These are phyloP conservation scores for Clamator glandarius DNA, from an alignment of 2,797 vertebrate species.

Conservation along the genomic window DNA sequence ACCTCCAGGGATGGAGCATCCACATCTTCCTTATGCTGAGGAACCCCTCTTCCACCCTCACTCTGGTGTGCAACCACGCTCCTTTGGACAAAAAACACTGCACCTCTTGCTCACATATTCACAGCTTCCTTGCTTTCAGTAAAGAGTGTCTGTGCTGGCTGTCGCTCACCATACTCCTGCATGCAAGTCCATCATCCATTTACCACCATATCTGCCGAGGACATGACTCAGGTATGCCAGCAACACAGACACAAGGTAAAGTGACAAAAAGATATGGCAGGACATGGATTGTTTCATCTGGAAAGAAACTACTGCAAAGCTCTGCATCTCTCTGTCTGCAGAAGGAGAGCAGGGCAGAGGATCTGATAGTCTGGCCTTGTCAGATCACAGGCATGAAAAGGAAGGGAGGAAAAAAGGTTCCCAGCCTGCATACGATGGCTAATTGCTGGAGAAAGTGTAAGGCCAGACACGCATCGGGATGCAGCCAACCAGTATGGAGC, in stretches of 20 bases:
- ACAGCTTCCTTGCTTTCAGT: neutral
- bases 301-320: constrained; percentile 7
- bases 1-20: too few species aligned
- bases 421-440: neutral
- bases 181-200: neutral
- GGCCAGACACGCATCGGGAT: neutral
- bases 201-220: neutral
- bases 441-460: neutral
- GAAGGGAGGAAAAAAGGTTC: neutral
- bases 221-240: neutral
- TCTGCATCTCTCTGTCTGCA: neutral
- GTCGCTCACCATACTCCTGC: neutral
- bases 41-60: neutral
- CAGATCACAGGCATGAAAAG: neutral
- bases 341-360: neutral
- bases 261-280: neutral
- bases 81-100: neutral
- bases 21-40: neutral
- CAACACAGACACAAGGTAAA: neutral
- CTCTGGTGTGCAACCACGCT: neutral
- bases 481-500: neutral
- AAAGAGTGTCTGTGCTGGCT: neutral
- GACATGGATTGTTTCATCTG: neutral
- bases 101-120: neutral
- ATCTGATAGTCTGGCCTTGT: neutral